Evolutionary conservation across 2,888 invertebrate species (phyloP), one percentile per base, ranked within the genome.

Genomic region (Clepsis dumicolana): DNA sequence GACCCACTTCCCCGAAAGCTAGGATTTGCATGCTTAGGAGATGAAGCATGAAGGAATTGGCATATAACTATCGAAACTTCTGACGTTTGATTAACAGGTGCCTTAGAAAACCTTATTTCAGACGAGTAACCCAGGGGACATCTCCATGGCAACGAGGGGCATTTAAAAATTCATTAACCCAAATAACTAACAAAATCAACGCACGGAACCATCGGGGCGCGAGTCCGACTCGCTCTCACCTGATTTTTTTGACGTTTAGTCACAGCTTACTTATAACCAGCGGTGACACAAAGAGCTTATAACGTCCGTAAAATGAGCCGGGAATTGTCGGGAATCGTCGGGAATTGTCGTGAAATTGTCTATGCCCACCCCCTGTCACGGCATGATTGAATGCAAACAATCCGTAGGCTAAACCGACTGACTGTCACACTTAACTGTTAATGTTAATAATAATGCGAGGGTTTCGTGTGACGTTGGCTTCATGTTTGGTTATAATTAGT

Each of bases 311-410:
- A 68, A 68, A 68, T 68, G 63, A 68, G 63, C 59, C 57, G 48
- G 54, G 68, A 68, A 63, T 63, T 18, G 52, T 63, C 52, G 67
- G 63, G 67, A 68, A 67, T n/a, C n/a, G 63, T 52, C 57, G 48
- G 54, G 68, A 68, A 63, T 63, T 18, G 52, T 63, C 52, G 67
- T 68, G 67, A 68, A 67, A 67, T 67, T 67, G 67, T 67, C 62
- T 57, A 56, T 56, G 56, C 62, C 67, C 62, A 56, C 67, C 67
- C 62, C 38, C 56, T 54, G 67, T 67, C 62, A 62, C 67, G 38
- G 44, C 32, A 41, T 44, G 62, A 67, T 67, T 67, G 27, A 67
- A 67, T 50, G 38, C 66, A 66, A 66, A 62, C 66, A 61, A 44
- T n/a, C 41, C 21, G 24, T n/a, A 41, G n/a, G 18, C 7, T 44